A percentile compares a stretch with the other conserved stretches of the same genome.
Conservation (phyloP, 1,140 invertebrate genomes). For the Adelges cooleyi region DNA sequence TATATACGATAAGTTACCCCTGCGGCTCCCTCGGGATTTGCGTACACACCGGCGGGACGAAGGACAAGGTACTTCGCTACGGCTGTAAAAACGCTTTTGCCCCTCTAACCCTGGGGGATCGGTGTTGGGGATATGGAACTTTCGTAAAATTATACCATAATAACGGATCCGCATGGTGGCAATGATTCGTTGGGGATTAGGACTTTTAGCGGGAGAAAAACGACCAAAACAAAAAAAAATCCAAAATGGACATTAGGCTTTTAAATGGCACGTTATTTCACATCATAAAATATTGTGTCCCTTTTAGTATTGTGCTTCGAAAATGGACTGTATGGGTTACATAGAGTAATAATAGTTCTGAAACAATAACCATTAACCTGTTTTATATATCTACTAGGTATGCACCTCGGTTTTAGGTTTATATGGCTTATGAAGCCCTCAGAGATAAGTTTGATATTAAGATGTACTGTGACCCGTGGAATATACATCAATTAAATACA, state of each 20-base stretch:
- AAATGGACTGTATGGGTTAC: too few relatives aligned
- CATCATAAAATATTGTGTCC: neutral
- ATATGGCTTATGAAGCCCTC: too few relatives aligned
- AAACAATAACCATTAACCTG: too few relatives aligned
- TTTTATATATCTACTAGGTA: too few relatives aligned
- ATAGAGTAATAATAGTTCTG: too few relatives aligned
- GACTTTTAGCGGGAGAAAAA: constrained; percentile 18
- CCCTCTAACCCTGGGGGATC: constrained; percentile 11
- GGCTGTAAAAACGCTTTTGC: constrained; percentile 24
- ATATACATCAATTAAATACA: too few relatives aligned
- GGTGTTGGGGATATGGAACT: neutral
- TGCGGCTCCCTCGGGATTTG: constrained; percentile 21
- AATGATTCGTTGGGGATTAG: constrained; percentile 23
- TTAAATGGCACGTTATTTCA: constrained; percentile 15
- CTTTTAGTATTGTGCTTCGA: too few relatives aligned
- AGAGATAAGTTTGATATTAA: too few relatives aligned
- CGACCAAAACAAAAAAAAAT: neutral
- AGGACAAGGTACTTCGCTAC: constrained; percentile 19
- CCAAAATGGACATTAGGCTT: constrained; percentile 10
- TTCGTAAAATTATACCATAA: constrained; percentile 21
- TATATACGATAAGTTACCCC: constrained; percentile 27
- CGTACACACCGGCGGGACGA: neutral
- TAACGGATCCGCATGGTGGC: neutral
- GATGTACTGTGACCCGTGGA: too few relatives aligned
- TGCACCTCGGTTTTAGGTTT: too few relatives aligned